Conservation (phyloP, 1,140 invertebrate species). For the Pectinophora gossypiella region DNA sequence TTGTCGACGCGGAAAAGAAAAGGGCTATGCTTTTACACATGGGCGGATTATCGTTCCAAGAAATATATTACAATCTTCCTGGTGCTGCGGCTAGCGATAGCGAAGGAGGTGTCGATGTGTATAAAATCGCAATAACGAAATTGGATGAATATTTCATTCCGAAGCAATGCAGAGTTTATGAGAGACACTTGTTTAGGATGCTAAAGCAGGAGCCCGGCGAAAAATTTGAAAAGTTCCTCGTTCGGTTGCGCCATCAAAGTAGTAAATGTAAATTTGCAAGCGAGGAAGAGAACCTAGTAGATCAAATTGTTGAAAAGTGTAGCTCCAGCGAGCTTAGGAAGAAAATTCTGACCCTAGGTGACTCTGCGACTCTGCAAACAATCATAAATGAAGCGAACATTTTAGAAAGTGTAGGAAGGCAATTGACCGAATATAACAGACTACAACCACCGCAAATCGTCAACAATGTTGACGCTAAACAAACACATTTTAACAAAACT, state of each 20-base stretch:
- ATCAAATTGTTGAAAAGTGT: slow-evolving; percentile 9
- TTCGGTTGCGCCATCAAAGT: not conserved
- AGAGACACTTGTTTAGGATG: not conserved
- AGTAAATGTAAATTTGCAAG: not conserved
- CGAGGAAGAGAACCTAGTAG: slow-evolving; percentile 4
- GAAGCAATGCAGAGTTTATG: slow-evolving; percentile 11
- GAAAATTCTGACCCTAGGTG: slow-evolving; percentile 10
- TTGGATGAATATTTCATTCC: slow-evolving; percentile 27
- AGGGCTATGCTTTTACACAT: slow-evolving; percentile 16
- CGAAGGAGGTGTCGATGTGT: slow-evolving; percentile 12
- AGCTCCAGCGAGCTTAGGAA: slow-evolving; percentile 2
- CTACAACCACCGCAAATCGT: not conserved
- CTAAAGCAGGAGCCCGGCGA: slow-evolving; percentile 1
- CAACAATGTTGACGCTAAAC: not conserved
- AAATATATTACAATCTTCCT: slow-evolving; percentile 23
- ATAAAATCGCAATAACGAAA: slow-evolving; percentile 22
- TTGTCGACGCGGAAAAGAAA: slow-evolving; percentile 8
- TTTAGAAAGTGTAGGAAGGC: not conserved
- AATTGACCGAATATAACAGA: not conserved
- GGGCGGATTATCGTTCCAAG: slow-evolving; percentile 20
- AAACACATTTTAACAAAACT: not conserved
- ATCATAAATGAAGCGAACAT: slow-evolving; percentile 6
- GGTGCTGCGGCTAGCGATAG: slow-evolving; percentile 14
- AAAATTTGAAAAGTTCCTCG: slow-evolving; percentile 10
- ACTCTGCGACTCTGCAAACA: slow-evolving; percentile 4